These are phyloP conservation scores for Galeopsomyia nigrocyanea DNA, from an alignment of 2,888 invertebrate genomes.

Conservation along the genomic window DNA sequence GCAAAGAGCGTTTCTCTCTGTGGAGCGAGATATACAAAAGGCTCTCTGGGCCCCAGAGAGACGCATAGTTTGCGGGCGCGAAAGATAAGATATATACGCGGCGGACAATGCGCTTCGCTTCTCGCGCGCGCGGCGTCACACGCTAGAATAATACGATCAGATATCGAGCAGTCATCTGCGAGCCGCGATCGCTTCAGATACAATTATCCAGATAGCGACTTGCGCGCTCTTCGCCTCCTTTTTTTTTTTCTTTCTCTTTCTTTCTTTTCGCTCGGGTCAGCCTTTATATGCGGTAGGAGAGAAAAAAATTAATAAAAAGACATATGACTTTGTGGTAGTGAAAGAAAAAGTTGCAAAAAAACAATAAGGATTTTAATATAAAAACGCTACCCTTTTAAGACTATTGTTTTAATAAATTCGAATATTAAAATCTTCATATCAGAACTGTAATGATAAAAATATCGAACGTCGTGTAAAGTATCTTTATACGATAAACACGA, in stretches of 20 bases:
- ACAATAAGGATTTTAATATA: not conserved
- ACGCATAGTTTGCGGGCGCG: conserved; percentile 22
- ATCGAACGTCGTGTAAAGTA: no score
- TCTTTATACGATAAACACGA: no score
- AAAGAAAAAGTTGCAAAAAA: no score
- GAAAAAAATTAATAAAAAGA: no score
- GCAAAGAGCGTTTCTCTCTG: not conserved
- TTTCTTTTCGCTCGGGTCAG: no score
- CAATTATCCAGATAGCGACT: conserved; percentile 60
- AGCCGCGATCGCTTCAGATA: conserved; percentile 56
- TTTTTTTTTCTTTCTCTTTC: no score
- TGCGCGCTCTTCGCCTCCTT: conserved; percentile 11
- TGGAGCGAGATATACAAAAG: conserved; percentile 8
- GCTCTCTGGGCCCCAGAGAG: not conserved
- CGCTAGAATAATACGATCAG: conserved; percentile 49
- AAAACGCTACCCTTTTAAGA: no score
- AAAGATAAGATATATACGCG: conserved; percentile 44
- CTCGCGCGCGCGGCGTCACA: conserved; percentile 29
- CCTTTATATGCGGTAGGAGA: no score
- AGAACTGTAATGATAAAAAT: no score
- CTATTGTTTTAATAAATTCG: no score
- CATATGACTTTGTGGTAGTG: no score
- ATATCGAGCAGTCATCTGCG: conserved; percentile 55
- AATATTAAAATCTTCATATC: no score
- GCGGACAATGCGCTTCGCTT: conserved; percentile 45